These are phyloP conservation scores for Macaca mulatta DNA, from an alignment of 2,113 vertebrate species.

Conservation along the genomic window DNA sequence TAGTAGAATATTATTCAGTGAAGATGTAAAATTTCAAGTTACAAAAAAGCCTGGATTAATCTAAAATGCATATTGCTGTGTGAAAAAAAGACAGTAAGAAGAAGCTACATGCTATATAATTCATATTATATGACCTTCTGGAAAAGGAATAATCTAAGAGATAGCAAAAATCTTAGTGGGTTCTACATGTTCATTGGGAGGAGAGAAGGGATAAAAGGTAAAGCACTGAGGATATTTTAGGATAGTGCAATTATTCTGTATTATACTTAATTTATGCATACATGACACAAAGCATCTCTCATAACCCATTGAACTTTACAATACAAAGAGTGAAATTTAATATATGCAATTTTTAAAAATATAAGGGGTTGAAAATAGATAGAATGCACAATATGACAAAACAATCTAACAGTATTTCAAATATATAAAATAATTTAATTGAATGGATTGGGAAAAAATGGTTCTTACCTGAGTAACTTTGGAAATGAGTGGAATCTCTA, in stretches of 20 bases:
- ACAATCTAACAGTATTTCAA: neutral
- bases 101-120: neutral
- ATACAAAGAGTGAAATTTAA: neutral
- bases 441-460: neutral
- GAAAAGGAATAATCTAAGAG: neutral
- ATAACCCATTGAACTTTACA: neutral
- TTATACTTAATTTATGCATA: neutral
- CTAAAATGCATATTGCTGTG: neutral
- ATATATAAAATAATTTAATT: neutral
- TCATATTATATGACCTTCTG: neutral
- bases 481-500: neutral
- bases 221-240: neutral
- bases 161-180: neutral
- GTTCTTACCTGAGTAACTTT: neutral
- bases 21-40: neutral
- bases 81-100: neutral
- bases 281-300: neutral
- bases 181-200: neutral
- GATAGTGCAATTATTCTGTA: neutral
- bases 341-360: neutral
- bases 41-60: neutral
- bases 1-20: neutral
- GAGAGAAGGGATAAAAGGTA: neutral
- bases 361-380: neutral
- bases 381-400: neutral